Conservation (phyloP, 2,113 vertebrate species). For the Barnardius zonarius region DNA sequence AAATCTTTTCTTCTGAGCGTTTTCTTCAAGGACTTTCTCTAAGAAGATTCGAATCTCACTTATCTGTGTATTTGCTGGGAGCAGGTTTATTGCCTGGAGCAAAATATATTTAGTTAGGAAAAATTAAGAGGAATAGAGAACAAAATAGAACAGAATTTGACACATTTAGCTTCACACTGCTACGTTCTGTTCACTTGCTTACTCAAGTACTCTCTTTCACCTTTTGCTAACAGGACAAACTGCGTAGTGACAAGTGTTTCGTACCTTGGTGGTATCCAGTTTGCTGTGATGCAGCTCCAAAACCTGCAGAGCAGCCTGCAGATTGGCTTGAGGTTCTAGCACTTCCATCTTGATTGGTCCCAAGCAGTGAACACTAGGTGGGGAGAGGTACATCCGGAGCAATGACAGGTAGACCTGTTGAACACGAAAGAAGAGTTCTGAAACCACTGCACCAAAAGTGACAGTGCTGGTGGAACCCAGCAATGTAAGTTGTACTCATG, state of each 20-base stretch:
- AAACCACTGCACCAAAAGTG: background rate
- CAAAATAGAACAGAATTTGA: background rate
- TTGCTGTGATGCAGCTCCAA: conserved; percentile 95
- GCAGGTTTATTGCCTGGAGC: conserved; percentile 89
- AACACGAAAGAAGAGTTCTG: background rate
- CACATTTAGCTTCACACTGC: background rate
- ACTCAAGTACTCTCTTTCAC: background rate
- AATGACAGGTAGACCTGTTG: conserved; percentile 93
- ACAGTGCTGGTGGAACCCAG: background rate
- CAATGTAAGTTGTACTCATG: background rate
- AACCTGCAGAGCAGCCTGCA: conserved; percentile 91
- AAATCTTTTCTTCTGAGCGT: conserved; percentile 90
- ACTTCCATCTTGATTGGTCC: conserved; percentile 95
- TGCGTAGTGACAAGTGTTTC: background rate
- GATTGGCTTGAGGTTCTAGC: conserved; percentile 89
- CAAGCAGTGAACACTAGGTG: conserved; percentile 91
- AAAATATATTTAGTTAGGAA: background rate
- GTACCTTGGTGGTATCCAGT: conserved; percentile 94
- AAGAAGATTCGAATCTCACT: conserved; percentile 93
- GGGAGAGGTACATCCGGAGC: conserved; percentile 96
- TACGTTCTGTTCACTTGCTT: background rate
- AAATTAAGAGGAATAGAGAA: background rate
- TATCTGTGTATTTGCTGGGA: conserved; percentile 97
- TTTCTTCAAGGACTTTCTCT: conserved; percentile 96
- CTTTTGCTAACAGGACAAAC: background rate